A percentile compares a stretch with the other conserved stretches of the same genome.
These are phyloP conservation scores for Tursiops truncatus DNA, from an alignment of 2,113 vertebrate species.

Conservation along the genomic window DNA sequence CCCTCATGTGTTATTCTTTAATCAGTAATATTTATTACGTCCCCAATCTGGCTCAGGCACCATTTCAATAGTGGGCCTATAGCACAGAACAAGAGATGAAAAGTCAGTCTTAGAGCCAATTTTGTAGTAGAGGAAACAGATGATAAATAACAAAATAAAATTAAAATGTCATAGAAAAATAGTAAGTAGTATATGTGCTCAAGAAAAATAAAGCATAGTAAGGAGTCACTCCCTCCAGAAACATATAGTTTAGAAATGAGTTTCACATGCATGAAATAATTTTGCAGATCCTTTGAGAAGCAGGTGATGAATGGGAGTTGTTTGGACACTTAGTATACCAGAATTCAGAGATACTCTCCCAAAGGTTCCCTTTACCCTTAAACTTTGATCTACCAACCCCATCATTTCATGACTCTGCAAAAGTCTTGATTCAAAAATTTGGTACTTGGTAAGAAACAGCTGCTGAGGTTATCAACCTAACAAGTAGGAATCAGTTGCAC, in stretches of 20 bases:
- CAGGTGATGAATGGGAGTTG: not conserved
- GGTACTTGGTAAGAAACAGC: not conserved
- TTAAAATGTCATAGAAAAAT: not conserved
- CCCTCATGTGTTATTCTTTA: not conserved
- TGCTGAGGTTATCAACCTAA: not conserved
- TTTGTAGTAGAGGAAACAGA: not conserved
- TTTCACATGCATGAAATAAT: not conserved
- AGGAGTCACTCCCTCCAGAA: not conserved
- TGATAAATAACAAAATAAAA: slow-evolving; percentile 21
- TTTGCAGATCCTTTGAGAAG: not conserved
- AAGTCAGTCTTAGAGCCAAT: not conserved
- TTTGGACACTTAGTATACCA: not conserved
- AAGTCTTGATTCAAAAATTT: not conserved
- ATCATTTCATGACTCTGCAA: not conserved
- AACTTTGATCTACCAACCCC: not conserved
- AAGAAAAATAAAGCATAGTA: slow-evolving; percentile 1
- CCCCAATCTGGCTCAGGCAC: not conserved
- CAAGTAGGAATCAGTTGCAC: not conserved
- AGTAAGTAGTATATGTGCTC: not conserved
- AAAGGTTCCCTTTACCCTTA: not conserved
- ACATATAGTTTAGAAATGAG: not conserved
- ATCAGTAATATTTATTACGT: not conserved
- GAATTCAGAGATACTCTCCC: not conserved
- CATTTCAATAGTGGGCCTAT: not conserved
- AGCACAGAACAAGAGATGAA: not conserved